phyloP scores from a whole-genome alignment of 2,797 vertebrate species.

The Acanthiza pusilla region DNA sequence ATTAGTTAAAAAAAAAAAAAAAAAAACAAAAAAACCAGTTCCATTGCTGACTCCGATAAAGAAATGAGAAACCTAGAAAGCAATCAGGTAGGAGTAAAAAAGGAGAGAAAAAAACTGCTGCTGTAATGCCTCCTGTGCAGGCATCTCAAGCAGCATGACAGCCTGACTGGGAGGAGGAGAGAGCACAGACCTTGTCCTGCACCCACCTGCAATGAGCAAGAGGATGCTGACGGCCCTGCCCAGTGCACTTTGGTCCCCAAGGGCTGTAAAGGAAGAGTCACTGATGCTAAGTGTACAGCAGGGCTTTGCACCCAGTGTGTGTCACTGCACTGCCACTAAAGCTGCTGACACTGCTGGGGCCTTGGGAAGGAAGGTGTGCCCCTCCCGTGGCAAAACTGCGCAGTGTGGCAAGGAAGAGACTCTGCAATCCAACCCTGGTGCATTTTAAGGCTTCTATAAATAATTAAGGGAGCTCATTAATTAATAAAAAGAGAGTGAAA shows the following conservation, averaged over 20 bases:
- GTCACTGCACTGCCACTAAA: not conserved
- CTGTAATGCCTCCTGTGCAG: not conserved
- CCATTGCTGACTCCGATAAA: not conserved
- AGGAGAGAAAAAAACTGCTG: not conserved
- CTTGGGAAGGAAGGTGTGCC: not conserved
- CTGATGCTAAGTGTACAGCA: not conserved
- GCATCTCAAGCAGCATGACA: not conserved
- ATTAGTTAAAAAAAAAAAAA: not conserved
- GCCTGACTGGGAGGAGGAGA: not conserved
- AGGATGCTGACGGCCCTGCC: not conserved
- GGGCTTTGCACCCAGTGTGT: not conserved
- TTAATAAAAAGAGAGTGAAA: conserved; percentile 50
- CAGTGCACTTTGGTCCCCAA: not conserved
- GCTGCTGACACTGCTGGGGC: not conserved
- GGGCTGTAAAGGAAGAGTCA: not conserved
- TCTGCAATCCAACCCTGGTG: not conserved
- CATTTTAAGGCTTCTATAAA: conserved; percentile 37
- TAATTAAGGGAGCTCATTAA: conserved; percentile 51
- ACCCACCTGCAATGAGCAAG: not conserved
- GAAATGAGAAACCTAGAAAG: not conserved
- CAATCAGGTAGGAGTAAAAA: not conserved
- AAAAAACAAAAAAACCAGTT: not conserved
- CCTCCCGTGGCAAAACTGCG: not conserved
- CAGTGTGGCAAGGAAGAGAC: not conserved
- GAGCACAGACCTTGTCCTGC: not conserved